Evolutionary conservation across 2,113 vertebrate genomes (phyloP).

Genomic region (Bothrops jararaca): DNA sequence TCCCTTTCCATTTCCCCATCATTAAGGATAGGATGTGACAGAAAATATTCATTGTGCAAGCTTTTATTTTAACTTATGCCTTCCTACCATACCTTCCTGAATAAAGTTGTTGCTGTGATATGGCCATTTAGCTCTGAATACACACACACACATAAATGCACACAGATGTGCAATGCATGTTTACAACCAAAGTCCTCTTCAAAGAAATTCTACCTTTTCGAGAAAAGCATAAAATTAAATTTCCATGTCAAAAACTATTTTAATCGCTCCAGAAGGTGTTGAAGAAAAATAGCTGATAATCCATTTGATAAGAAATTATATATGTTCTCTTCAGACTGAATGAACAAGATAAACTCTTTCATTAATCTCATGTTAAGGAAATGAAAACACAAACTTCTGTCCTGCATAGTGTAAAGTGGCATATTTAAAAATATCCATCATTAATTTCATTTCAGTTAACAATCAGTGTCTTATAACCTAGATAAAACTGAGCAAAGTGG

Average conservation of each 20-base stretch:
- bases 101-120: conserved; percentile 11
- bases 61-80: neutral
- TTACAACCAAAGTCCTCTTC: neutral
- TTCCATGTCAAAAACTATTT: neutral
- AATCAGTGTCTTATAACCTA: conserved; percentile 47
- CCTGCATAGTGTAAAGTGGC: neutral
- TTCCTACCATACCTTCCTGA: neutral
- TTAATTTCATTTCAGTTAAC: conserved; percentile 41
- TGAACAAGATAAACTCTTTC: conserved; percentile 4
- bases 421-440: conserved; percentile 20
- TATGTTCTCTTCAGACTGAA: neutral
- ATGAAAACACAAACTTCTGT: conserved; percentile 11
- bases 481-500: conserved; percentile 10
- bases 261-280: neutral
- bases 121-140: conserved; percentile 1
- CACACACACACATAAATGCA: neutral
- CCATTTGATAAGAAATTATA: conserved; percentile 11
- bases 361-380: conserved; percentile 14
- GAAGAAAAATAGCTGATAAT: neutral
- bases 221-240: neutral
- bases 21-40: neutral
- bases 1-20: neutral
- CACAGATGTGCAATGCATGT: neutral
- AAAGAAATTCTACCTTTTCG: neutral
- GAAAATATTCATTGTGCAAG: neutral